Conservation (phyloP, 2,888 invertebrate species). For the Clunio marinus region DNA sequence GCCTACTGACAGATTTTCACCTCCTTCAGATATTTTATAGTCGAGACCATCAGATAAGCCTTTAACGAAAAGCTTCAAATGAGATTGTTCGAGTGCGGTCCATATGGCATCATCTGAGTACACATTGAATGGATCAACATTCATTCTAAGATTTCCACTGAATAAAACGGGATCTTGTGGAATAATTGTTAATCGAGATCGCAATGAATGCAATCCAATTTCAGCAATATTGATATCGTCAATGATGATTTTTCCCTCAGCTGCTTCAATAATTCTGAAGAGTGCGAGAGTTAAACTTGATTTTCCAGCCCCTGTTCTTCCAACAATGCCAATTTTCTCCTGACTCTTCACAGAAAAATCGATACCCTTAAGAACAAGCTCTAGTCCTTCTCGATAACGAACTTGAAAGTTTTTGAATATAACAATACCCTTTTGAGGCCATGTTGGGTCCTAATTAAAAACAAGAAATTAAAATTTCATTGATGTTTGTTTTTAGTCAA, state of each 20-base stretch:
- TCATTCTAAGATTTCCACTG: conserved; percentile 74
- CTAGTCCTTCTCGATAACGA: conserved; percentile 79
- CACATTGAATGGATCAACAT: conserved; percentile 83
- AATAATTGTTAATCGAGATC: conserved; percentile 80
- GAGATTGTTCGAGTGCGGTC: conserved; percentile 82
- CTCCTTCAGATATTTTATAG: conserved; percentile 85
- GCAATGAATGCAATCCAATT: conserved; percentile 79
- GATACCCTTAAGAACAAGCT: conserved; percentile 78
- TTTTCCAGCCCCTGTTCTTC: conserved; percentile 88
- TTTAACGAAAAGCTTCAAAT: conserved; percentile 79
- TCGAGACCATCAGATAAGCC: conserved; percentile 69
- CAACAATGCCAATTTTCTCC: conserved; percentile 88
- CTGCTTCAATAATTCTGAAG: conserved; percentile 80
- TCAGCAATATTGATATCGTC: conserved; percentile 77
- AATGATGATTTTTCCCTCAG: conserved; percentile 74
- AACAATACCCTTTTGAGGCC: conserved; percentile 80
- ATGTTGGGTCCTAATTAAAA: conserved; percentile 47
- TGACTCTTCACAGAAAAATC: conserved; percentile 72
- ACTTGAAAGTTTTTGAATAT: conserved; percentile 78
- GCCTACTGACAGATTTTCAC: conserved; percentile 86
- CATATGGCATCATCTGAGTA: conserved; percentile 81
- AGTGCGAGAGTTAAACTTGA: conserved; percentile 82
- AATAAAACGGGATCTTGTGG: conserved; percentile 93
- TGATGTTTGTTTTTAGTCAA: not conserved
- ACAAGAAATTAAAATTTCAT: not conserved